Evolutionary conservation across 23 tunicate genomes (phyloP), one percentile per base, ranked within the genome.

Genomic region (Ascidia mentula): DNA sequence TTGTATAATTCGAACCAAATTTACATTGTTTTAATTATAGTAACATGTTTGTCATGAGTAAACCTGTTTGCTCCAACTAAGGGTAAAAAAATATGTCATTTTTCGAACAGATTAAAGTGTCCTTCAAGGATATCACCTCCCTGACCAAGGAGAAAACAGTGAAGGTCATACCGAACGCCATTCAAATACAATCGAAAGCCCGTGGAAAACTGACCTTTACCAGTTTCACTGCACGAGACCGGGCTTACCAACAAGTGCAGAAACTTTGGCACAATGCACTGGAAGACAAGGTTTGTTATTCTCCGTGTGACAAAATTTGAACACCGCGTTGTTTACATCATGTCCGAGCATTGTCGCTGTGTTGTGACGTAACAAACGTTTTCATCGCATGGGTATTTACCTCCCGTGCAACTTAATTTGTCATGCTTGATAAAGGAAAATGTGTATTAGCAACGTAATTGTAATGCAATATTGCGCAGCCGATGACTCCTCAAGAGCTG

Each of bases 141-240:
- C 45, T 96, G 69, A 87, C 97, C 1, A 96, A 96, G 72, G 97
- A 91, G 59, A 91, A 90, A 46, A 88, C 95, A 6, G 96, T 82
- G 13, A 91, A 87, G 78, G 84, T 96, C 31, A 82, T 96, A 28
- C 99, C 99, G 24, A 96, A 96, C 82, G 97, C 99, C 13, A 96
- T 96, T 26, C 90, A 85, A 35, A 69, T 93, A 38, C 89, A 84
- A 77, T 28, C 78, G 13, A 76, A 71, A 75, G 80, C 69, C n/a
- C 69, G 81, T 31, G 80, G 60, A 18, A 88, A 93, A 40, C 65
- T 69, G 33, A 91, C 97, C 28, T 96, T 96, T 46, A 91, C 99
- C 37, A 87, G 94, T 61, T 96, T 96, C 73, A 96, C 99, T 5
- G 85, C 96, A 71, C 72, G 99, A 17, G 99, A 96, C 83, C 84